Percentiles rank a stretch among this genome's conserved stretches.
These are phyloP conservation scores for Elgaria multicarinata DNA, from an alignment of 2,113 vertebrate genomes.

Conservation along the genomic window DNA sequence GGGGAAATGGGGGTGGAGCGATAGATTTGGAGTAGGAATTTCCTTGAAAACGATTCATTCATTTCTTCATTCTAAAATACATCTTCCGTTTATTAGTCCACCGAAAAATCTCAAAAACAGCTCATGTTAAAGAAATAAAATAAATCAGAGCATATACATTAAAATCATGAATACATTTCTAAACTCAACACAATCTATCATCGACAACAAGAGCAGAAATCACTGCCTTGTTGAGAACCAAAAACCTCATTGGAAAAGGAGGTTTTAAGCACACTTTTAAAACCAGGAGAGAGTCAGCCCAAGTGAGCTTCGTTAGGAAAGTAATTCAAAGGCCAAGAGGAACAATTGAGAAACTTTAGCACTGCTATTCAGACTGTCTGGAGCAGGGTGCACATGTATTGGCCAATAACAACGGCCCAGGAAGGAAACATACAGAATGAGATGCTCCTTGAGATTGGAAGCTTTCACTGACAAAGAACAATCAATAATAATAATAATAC, in stretches of 20 bases:
- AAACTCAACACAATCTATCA: not conserved
- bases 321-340: not conserved
- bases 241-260: not conserved
- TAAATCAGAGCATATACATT: not conserved
- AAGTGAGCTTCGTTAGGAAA: not conserved
- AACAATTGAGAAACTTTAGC: not conserved
- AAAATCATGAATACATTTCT: not conserved
- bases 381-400: no score
- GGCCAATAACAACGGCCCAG: no score
- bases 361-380: no score
- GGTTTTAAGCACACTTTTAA: not conserved
- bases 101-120: not conserved
- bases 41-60: not conserved
- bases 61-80: not conserved
- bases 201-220: no score
- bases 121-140: not conserved
- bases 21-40: conserved; percentile 34
- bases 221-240: not conserved
- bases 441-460: no score
- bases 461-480: no score
- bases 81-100: not conserved
- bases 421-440: no score
- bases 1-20: not conserved
- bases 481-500: no score
- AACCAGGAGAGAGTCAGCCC: not conserved